Evolutionary conservation across 2,113 vertebrate species (phyloP).

Genomic region (Ochotona curzoniae): DNA sequence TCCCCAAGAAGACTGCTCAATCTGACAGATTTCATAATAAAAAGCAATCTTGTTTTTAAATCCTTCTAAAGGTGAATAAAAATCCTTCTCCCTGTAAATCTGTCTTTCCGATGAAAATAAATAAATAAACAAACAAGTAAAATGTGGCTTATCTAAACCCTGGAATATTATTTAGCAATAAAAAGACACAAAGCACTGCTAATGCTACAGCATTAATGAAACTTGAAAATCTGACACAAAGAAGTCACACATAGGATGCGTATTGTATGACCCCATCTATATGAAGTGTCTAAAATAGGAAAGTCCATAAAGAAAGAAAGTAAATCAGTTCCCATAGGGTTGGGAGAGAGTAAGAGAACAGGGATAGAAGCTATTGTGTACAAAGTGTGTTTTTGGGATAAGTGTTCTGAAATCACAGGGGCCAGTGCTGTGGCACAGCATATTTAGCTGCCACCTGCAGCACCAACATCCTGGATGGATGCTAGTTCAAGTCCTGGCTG

Average conservation of each 20-base stretch:
- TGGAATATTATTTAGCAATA: neutral
- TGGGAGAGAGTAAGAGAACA: neutral
- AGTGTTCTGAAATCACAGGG: neutral
- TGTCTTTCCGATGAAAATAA: too few relatives aligned
- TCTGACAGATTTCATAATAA: neutral
- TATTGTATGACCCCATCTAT: neutral
- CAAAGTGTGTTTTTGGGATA: neutral
- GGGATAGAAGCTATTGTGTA: neutral
- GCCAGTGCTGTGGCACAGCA: too few relatives aligned
- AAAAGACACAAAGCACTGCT: conserved; percentile 4
- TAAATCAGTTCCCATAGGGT: neutral
- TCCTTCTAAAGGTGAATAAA: neutral
- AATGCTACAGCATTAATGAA: neutral
- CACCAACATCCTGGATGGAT: too few relatives aligned
- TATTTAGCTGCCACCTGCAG: too few relatives aligned
- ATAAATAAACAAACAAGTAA: neutral
- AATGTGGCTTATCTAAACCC: neutral
- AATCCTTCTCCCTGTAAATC: neutral
- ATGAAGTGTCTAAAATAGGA: neutral
- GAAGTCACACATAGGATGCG: neutral
- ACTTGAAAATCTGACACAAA: neutral
- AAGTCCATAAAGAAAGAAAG: neutral
- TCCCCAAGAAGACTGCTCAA: too few relatives aligned
- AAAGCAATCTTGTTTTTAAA: neutral
- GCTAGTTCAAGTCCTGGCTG: too few relatives aligned